These are phyloP conservation scores for Calliphora vomitoria DNA, from an alignment of 2,888 invertebrate species.

Conservation along the genomic window DNA sequence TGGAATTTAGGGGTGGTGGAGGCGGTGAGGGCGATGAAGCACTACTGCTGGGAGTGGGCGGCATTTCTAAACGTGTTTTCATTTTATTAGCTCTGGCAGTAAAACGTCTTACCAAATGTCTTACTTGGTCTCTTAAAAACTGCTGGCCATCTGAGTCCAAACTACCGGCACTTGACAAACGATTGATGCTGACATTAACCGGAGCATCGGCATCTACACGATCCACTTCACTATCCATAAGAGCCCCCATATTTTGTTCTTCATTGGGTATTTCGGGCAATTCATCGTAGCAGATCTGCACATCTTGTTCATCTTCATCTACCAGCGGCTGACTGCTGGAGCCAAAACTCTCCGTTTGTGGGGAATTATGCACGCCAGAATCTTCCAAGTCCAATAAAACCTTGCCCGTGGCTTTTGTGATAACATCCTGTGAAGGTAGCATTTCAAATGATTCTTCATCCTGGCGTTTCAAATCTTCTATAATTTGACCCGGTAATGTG, in stretches of 20 bases:
- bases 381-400: constrained; percentile 67
- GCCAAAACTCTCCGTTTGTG: constrained; percentile 70
- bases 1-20: constrained; percentile 70
- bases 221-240: constrained; percentile 76
- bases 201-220: constrained; percentile 78
- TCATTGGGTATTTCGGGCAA: constrained; percentile 82
- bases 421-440: constrained; percentile 78
- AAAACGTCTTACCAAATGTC: constrained; percentile 87
- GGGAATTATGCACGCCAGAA: constrained; percentile 70
- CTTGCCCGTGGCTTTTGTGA: constrained; percentile 76
- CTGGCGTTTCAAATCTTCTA: constrained; percentile 58
- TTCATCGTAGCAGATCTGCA: constrained; percentile 83
- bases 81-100: constrained; percentile 87
- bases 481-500: constrained; percentile 64
- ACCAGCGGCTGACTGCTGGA: constrained; percentile 75
- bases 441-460: constrained; percentile 73
- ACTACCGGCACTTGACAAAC: constrained; percentile 80
- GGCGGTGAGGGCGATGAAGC: constrained; percentile 85
- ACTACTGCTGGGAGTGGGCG: constrained; percentile 88
- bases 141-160: constrained; percentile 83
- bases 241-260: constrained; percentile 79
- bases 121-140: constrained; percentile 84
- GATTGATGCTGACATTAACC: constrained; percentile 77
- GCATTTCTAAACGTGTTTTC: constrained; percentile 87
- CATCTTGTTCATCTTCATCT: constrained; percentile 82